These are phyloP conservation scores for Geococcyx californianus DNA, from an alignment of 2,113 vertebrate genomes.

Conservation along the genomic window DNA sequence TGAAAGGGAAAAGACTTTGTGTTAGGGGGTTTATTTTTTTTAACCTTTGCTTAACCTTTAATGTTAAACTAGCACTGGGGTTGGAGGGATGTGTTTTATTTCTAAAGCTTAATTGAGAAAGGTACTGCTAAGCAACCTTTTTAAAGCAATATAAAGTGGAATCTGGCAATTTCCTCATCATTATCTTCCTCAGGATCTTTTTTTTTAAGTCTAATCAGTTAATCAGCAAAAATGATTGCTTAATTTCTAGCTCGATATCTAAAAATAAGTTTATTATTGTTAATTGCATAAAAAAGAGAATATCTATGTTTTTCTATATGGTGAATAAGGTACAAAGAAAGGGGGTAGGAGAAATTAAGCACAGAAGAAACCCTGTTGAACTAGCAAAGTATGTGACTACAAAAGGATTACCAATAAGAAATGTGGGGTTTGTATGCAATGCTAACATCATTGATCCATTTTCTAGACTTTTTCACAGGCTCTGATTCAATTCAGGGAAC, in stretches of 20 bases:
- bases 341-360: background rate
- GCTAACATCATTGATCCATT: background rate
- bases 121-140: background rate
- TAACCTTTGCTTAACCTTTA: background rate
- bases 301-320: background rate
- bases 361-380: background rate
- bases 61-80: background rate
- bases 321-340: background rate
- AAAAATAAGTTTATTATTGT: background rate
- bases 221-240: background rate
- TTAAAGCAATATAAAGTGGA: background rate
- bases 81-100: background rate
- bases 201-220: background rate
- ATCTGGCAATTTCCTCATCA: background rate
- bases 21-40: background rate
- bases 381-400: background rate
- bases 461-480: conserved; percentile 95
- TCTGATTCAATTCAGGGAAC: conserved; percentile 98
- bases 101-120: background rate
- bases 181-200: background rate
- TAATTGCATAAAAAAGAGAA: background rate
- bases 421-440: background rate
- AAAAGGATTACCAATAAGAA: background rate
- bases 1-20: background rate
- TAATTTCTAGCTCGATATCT: background rate